phyloP scores from a whole-genome alignment of 35 echinoderm and acorn worm species.

The Ophiothrix spiculata region DNA sequence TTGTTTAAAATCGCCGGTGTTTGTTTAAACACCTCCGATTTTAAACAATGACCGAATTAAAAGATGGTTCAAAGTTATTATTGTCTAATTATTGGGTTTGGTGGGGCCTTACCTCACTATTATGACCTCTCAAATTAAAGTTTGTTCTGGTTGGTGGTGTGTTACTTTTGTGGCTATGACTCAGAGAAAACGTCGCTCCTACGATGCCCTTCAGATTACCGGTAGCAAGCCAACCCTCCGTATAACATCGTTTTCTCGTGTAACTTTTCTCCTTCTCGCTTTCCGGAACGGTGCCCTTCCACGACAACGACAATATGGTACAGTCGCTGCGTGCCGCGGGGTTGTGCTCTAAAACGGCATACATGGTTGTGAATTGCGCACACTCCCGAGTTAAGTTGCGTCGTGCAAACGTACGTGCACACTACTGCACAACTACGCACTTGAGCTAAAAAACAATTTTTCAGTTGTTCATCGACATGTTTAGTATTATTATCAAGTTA shows the following conservation, averaged over 20 bases:
- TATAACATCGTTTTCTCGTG: conserved; percentile 78
- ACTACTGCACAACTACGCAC: too few species aligned
- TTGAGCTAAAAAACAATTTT: too few species aligned
- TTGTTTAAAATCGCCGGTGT: too few species aligned
- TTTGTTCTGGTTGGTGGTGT: conserved; percentile 74
- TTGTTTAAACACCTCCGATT: too few species aligned
- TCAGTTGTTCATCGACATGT: too few species aligned
- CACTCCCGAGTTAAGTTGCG: too few species aligned
- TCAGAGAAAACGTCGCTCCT: conserved; percentile 80
- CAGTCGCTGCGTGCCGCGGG: conserved; percentile 95
- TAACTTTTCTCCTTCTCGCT: conserved; percentile 98
- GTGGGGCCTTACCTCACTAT: conserved; percentile 98
- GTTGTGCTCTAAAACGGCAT: conserved; percentile 93
- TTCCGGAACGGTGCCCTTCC: conserved; percentile 93
- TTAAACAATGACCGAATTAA: too few species aligned
- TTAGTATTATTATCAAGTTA: too few species aligned
- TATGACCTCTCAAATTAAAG: conserved; percentile 95
- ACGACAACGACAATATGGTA: conserved; percentile 87
- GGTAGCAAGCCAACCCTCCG: conserved; percentile 94
- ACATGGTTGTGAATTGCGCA: too few species aligned
- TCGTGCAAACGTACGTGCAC: too few species aligned
- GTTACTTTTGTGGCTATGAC: conserved; percentile 65
- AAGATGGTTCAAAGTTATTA: too few species aligned
- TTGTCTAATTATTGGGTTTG: too few species aligned
- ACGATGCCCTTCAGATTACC: conserved; percentile 95